Percentiles rank a stretch among this genome's conserved stretches.
Evolutionary conservation across 1,140 invertebrate genomes (phyloP).

Genomic region (Saccostrea echinata): DNA sequence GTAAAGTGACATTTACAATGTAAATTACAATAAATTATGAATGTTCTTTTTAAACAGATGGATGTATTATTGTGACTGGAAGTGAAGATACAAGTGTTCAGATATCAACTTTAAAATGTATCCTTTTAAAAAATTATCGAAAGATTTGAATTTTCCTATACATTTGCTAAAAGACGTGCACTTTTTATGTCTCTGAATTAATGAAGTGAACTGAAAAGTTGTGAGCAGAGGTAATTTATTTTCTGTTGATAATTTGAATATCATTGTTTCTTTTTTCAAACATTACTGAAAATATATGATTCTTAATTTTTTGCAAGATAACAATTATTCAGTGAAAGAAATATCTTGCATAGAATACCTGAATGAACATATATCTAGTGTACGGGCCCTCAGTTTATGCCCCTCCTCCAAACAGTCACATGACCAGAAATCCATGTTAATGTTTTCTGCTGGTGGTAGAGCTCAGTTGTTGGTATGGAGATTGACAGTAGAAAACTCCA

Average conservation of each 20-base stretch:
- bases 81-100: slow-evolving; percentile 76
- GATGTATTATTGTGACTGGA: slow-evolving; percentile 58
- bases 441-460: slow-evolving; percentile 88
- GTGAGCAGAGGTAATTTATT: too few species aligned
- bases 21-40: background rate
- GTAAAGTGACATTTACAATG: background rate
- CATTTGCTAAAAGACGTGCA: too few species aligned
- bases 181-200: too few species aligned
- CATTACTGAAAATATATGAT: background rate
- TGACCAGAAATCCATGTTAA: slow-evolving; percentile 75
- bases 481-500: slow-evolving; percentile 35
- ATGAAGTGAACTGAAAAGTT: too few species aligned
- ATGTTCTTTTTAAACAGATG: background rate
- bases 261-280: background rate
- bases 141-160: too few species aligned
- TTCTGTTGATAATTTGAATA: too few species aligned
- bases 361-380: slow-evolving; percentile 87
- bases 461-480: slow-evolving; percentile 88
- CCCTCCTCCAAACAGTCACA: slow-evolving; percentile 40
- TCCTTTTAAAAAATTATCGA: slow-evolving; percentile 63
- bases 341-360: slow-evolving; percentile 75
- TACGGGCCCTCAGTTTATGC: slow-evolving; percentile 80
- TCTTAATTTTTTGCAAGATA: slow-evolving; percentile 48
- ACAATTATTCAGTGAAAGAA: slow-evolving; percentile 41
- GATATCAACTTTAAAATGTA: slow-evolving; percentile 66